A percentile compares a stretch with the other conserved stretches of the same genome.
phyloP scores from a whole-genome alignment of 2,797 vertebrate species.

The Microtus agrestis region DNA sequence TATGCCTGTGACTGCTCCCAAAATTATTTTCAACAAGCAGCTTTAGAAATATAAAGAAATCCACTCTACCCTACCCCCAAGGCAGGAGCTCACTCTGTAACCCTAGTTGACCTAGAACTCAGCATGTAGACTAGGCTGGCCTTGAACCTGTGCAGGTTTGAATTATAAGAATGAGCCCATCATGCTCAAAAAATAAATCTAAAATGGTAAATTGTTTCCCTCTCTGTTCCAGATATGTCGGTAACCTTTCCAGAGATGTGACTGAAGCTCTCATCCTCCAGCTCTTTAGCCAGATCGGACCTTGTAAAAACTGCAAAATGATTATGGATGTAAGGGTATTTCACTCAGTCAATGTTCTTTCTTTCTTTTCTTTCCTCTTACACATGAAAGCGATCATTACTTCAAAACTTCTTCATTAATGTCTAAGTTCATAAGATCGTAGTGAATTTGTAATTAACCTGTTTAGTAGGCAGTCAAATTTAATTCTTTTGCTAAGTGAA shows the following conservation, averaged over 20 bases:
- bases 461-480: background rate
- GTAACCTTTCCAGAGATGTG: conserved; percentile 98
- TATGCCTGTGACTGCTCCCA: background rate
- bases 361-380: background rate
- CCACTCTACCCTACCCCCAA: no score
- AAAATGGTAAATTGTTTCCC: conserved; percentile 61
- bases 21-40: conserved; percentile 22
- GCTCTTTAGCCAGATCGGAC: conserved; percentile 98
- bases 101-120: background rate
- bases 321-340: conserved; percentile 96
- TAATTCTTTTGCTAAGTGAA: conserved; percentile 60
- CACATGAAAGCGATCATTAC: conserved; percentile 33
- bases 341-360: conserved; percentile 45
- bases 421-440: conserved; percentile 54
- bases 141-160: background rate
- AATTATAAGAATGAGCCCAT: background rate
- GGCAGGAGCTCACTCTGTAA: background rate
- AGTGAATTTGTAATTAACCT: conserved; percentile 40
- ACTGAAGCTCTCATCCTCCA: conserved; percentile 99
- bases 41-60: background rate
- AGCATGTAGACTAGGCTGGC: background rate
- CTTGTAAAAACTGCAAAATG: conserved; percentile 99
- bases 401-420: conserved; percentile 14
- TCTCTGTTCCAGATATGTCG: conserved; percentile 93
- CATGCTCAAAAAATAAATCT: conserved; percentile 35